Conservation (phyloP, 1,140 invertebrate species). For the Gonioctena quinquepunctata region DNA sequence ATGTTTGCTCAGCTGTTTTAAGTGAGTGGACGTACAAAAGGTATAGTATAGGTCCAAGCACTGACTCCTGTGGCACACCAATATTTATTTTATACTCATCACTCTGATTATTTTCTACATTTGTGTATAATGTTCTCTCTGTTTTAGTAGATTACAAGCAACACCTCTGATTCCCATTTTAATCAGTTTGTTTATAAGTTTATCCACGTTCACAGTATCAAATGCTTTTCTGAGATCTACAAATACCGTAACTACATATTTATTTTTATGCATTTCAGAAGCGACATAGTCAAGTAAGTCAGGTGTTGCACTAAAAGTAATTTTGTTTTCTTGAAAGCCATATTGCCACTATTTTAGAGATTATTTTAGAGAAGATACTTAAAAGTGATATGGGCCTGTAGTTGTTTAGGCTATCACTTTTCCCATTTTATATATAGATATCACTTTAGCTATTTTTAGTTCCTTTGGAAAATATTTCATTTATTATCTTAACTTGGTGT, state of each 20-base stretch:
- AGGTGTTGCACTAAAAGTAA: background rate
- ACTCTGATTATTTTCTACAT: background rate
- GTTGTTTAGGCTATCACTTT: no score
- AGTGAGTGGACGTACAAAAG: background rate
- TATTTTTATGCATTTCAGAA: constrained; percentile 1
- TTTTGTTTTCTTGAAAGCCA: constrained; percentile 9
- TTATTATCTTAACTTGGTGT: no score
- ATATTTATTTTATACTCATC: no score
- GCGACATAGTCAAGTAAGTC: constrained; percentile 7
- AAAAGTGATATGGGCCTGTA: no score
- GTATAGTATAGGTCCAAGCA: background rate
- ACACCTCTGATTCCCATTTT: constrained; percentile 14
- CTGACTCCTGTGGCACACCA: background rate
- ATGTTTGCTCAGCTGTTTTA: background rate
- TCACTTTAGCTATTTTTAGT: no score
- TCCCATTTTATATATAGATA: no score
- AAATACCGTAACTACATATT: constrained; percentile 1
- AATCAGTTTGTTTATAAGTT: background rate
- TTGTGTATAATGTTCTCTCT: background rate
- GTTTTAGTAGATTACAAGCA: background rate
- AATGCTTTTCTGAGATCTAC: background rate
- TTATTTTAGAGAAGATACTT: no score
- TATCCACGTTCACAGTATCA: constrained; percentile 1
- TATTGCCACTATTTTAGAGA: background rate
- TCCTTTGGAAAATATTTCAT: no score